Conservation (phyloP, 2,113 vertebrate species). For the Notothenia rossii region DNA sequence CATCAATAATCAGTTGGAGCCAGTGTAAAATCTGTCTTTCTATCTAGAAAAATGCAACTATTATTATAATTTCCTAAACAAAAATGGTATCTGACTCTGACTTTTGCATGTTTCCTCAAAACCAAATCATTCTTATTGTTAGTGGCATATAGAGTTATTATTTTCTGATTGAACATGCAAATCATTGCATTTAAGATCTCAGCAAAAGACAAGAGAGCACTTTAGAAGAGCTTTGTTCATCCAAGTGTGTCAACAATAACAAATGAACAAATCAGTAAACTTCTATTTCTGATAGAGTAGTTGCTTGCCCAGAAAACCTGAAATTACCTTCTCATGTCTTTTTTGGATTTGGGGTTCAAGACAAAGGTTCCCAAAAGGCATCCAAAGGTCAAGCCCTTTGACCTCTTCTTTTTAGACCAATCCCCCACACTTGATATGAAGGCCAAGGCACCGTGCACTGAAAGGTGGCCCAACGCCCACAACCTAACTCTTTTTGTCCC, state of each 20-base stretch:
- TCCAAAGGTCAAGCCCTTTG: constrained; percentile 67
- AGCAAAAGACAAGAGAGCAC: not conserved
- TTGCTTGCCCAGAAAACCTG: not conserved
- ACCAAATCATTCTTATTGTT: not conserved
- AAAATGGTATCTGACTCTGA: not conserved
- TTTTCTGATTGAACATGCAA: constrained; percentile 11
- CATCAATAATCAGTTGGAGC: not conserved
- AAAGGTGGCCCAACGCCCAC: constrained; percentile 24
- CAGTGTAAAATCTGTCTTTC: not conserved
- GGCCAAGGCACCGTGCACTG: constrained; percentile 57
- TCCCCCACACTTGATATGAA: constrained; percentile 63
- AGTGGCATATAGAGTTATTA: not conserved
- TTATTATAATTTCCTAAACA: not conserved
- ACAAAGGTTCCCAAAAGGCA: constrained; percentile 70
- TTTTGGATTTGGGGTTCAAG: constrained; percentile 33
- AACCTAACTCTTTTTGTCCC: constrained; percentile 62
- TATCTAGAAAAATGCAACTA: not conserved
- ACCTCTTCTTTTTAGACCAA: constrained; percentile 60
- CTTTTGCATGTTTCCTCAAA: not conserved
- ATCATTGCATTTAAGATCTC: not conserved
- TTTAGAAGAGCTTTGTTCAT: not conserved
- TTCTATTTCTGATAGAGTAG: not conserved
- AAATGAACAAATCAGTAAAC: not conserved
- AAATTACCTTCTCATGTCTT: constrained; percentile 1
- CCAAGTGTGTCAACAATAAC: constrained; percentile 8